These are phyloP conservation scores for Porites evermanni DNA, from an alignment of 92 coral and sea anemone species.

Conservation along the genomic window DNA sequence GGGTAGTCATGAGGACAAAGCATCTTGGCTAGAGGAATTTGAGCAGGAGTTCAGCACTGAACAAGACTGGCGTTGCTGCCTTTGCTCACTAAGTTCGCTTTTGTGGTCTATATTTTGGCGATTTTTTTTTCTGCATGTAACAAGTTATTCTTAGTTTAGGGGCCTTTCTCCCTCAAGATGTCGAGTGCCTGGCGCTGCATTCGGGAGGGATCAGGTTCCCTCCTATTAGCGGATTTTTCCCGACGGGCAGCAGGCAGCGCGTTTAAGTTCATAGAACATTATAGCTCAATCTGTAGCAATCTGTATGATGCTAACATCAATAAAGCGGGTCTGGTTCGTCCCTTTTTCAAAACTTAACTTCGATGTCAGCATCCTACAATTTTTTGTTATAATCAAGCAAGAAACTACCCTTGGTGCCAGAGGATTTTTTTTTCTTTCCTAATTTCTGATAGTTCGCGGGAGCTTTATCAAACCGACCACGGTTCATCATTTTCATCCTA, in stretches of 20 bases:
- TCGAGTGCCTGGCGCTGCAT: background rate
- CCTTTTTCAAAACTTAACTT: no score
- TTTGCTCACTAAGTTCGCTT: background rate
- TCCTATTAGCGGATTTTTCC: background rate
- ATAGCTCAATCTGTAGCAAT: background rate
- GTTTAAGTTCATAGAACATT: background rate
- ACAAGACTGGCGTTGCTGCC: background rate
- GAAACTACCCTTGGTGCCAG: no score
- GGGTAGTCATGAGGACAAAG: background rate
- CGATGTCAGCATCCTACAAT: no score
- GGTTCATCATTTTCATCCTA: no score
- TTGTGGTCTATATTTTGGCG: background rate
- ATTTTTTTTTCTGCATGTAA: background rate
- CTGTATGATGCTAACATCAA: background rate
- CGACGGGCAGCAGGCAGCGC: background rate
- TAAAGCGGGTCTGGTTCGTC: background rate
- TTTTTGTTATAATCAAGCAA: no score
- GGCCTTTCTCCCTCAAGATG: background rate
- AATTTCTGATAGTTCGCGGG: no score
- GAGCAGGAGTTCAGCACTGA: background rate
- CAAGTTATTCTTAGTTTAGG: background rate
- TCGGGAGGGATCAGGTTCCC: background rate
- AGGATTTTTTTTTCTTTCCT: no score
- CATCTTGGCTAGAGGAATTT: background rate
- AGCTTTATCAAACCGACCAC: no score